phyloP scores from a whole-genome alignment of 2,888 invertebrate genomes.

The Eupsilia transversa region DNA sequence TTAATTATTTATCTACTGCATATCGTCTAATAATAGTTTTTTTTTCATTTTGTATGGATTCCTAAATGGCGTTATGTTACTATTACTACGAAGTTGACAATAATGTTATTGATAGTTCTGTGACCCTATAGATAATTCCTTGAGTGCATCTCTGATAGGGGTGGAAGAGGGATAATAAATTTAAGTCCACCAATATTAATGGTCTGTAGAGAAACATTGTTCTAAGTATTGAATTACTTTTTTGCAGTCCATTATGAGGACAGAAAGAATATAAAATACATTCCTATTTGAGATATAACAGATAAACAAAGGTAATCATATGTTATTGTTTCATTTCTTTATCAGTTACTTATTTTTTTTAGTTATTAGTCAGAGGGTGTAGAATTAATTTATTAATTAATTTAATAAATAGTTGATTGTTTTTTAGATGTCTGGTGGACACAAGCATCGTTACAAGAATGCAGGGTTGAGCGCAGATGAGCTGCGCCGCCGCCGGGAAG shows the following conservation, averaged over 20 bases:
- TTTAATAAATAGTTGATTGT: constrained; percentile 2
- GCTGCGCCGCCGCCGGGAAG: constrained; percentile 97
- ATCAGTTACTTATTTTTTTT: not conserved
- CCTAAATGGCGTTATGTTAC: not conserved
- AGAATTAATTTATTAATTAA: not conserved
- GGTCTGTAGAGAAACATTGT: not conserved
- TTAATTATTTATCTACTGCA: constrained; percentile 25
- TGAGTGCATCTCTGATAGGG: not conserved
- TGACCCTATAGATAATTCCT: constrained; percentile 5
- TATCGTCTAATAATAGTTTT: constrained; percentile 22
- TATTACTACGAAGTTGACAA: constrained; percentile 28
- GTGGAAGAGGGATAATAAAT: not conserved
- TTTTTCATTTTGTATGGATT: constrained; percentile 7
- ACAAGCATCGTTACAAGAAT: constrained; percentile 98
- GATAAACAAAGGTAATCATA: constrained; percentile 16
- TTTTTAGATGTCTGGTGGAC: constrained; percentile 94
- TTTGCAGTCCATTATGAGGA: not conserved
- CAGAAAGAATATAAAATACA: not conserved
- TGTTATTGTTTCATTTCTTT: constrained; percentile 16
- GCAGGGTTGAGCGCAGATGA: constrained; percentile 97
- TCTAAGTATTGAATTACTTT: not conserved
- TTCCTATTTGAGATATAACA: not conserved
- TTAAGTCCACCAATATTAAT: not conserved
- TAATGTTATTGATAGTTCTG: constrained; percentile 18
- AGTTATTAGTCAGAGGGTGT: not conserved